Evolutionary conservation across 1,140 invertebrate genomes (phyloP).

Genomic region (Trachymyrmex septentrionalis): DNA sequence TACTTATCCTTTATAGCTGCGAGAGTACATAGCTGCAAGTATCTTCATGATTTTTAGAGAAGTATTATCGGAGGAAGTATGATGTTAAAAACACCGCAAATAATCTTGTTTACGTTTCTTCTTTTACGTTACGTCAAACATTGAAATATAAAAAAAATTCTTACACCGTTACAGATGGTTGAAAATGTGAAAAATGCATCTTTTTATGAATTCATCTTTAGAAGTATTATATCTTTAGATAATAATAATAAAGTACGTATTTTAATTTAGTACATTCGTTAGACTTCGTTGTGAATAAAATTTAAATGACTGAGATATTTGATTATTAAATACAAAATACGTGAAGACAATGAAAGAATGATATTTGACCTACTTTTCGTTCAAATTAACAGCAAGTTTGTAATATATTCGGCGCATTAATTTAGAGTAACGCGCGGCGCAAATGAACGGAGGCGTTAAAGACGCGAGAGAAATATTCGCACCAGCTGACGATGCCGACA

Average conservation of each 20-base stretch:
- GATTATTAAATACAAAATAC: not conserved
- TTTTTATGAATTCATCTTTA: not conserved
- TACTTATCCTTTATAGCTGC: slow-evolving; percentile 3
- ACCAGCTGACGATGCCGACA: slow-evolving; percentile 3
- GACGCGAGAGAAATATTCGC: slow-evolving; percentile 19
- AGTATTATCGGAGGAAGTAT: not conserved
- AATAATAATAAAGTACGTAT: not conserved
- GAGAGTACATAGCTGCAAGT: not conserved
- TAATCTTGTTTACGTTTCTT: not conserved
- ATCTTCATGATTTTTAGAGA: not conserved
- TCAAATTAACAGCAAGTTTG: not conserved
- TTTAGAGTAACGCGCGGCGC: slow-evolving; percentile 7
- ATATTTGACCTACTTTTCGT: not conserved
- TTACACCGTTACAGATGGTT: not conserved
- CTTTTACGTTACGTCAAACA: not conserved
- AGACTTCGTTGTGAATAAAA: not conserved
- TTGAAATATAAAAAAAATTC: not conserved
- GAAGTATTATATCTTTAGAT: not conserved
- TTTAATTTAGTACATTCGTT: not conserved
- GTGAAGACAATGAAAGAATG: not conserved
- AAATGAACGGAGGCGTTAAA: slow-evolving; percentile 2
- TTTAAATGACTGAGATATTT: not conserved
- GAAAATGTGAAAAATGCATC: not conserved
- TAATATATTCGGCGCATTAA: slow-evolving; percentile 33
- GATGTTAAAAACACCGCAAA: not conserved